phyloP scores from a whole-genome alignment of 2,888 invertebrate genomes.

The Deroplatys truncata region DNA sequence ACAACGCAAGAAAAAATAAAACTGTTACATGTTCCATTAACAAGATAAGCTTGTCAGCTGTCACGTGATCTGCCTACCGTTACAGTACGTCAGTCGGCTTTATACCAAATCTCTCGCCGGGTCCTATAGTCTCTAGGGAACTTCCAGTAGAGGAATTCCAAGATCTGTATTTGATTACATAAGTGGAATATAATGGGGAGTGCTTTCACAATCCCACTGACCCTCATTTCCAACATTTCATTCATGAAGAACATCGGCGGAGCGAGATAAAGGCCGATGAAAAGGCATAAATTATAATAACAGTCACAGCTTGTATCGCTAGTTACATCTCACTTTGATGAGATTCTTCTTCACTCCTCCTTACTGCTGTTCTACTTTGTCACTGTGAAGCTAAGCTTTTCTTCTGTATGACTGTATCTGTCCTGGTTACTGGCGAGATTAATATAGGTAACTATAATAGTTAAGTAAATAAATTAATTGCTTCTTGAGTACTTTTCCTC shows the following conservation, averaged over 20 bases:
- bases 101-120: background rate
- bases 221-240: background rate
- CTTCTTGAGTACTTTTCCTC: no score
- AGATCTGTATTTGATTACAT: slow-evolving; percentile 1
- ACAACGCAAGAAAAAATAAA: background rate
- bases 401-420: no score
- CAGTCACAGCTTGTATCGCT: background rate
- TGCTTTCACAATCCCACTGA: background rate
- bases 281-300: background rate
- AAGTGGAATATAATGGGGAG: background rate
- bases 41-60: background rate
- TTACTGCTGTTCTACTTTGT: no score
- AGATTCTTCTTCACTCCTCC: background rate
- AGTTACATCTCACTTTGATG: slow-evolving; percentile 7
- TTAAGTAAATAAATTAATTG: no score
- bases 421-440: no score
- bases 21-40: background rate
- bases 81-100: background rate
- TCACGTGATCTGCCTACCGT: background rate
- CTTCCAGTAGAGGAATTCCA: background rate
- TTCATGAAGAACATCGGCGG: background rate
- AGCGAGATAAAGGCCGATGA: background rate
- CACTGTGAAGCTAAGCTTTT: no score
- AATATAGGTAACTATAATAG: no score
- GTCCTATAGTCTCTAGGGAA: background rate